Conservation (phyloP, 2,888 invertebrate species). For the Hydroisotoma schaefferi region DNA sequence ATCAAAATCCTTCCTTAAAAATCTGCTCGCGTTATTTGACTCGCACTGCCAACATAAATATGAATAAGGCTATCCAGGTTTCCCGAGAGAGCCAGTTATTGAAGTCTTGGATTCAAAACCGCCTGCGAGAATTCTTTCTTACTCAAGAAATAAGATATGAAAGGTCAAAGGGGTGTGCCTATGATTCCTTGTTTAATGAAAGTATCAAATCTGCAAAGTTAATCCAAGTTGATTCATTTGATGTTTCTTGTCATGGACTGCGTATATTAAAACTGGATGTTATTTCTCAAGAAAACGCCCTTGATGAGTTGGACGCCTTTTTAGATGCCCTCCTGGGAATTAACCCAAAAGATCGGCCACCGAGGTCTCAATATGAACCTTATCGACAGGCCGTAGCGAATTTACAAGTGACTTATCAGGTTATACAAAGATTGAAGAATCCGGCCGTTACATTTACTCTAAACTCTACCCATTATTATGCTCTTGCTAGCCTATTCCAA, state of each 20-base stretch:
- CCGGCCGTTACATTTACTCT: too few relatives aligned
- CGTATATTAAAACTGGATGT: neutral
- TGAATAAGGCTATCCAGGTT: too few relatives aligned
- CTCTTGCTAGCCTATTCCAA: too few relatives aligned
- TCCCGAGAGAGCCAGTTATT: neutral
- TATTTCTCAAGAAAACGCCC: neutral
- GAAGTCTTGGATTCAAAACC: conserved; percentile 3
- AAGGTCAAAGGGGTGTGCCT: neutral
- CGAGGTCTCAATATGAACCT: neutral
- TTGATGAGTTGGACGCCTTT: neutral
- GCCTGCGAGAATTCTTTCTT: conserved; percentile 3
- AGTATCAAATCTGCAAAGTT: neutral
- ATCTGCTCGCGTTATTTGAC: too few relatives aligned
- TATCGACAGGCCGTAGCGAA: neutral
- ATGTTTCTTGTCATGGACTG: neutral
- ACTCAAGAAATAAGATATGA: neutral
- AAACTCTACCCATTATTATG: too few relatives aligned
- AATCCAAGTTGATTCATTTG: neutral
- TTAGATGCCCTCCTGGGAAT: neutral
- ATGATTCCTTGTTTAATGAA: neutral
- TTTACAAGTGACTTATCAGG: neutral
- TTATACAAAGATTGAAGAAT: neutral
- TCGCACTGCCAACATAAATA: too few relatives aligned
- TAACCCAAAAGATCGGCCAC: neutral
- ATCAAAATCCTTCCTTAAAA: too few relatives aligned